A percentile compares a stretch with the other conserved stretches of the same genome.
These are phyloP conservation scores for Pheosia tremula DNA, from an alignment of 2,888 invertebrate genomes.

Conservation along the genomic window DNA sequence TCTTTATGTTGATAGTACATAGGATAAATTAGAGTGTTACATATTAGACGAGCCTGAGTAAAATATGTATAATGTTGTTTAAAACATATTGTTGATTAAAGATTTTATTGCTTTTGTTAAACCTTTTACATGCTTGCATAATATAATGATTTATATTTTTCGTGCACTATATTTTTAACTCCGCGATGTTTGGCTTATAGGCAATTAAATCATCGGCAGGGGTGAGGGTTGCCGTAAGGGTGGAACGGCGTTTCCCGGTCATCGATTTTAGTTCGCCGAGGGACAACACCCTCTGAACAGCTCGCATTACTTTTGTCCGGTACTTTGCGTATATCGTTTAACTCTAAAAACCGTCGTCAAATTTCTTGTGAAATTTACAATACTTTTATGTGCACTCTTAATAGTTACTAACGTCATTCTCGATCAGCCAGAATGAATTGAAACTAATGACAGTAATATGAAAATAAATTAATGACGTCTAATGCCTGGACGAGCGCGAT, in stretches of 20 bases:
- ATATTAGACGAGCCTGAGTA: too few relatives aligned
- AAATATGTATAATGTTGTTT: too few relatives aligned
- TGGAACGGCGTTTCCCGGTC: conserved; percentile 18
- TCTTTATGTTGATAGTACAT: too few relatives aligned
- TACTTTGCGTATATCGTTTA: background rate
- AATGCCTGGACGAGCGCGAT: background rate
- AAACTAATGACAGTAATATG: too few relatives aligned
- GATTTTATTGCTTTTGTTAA: too few relatives aligned
- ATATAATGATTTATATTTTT: background rate
- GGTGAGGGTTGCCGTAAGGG: conserved; percentile 35
- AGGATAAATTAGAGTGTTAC: too few relatives aligned
- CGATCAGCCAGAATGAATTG: too few relatives aligned
- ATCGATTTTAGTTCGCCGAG: conserved; percentile 29
- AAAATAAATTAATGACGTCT: background rate
- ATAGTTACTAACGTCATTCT: too few relatives aligned
- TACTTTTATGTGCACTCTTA: too few relatives aligned
- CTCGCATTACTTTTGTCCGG: background rate
- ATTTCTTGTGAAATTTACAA: background rate
- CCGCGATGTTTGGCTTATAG: conserved; percentile 7
- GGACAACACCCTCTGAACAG: conserved; percentile 12
- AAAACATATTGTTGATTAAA: too few relatives aligned
- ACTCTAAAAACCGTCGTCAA: background rate
- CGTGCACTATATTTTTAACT: conserved; percentile 2
- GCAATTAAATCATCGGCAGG: conserved; percentile 23
- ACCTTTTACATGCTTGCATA: background rate